Base-by-base conservation (phyloP, 2,888 invertebrate genomes). In the Amiota mariae region DNA sequence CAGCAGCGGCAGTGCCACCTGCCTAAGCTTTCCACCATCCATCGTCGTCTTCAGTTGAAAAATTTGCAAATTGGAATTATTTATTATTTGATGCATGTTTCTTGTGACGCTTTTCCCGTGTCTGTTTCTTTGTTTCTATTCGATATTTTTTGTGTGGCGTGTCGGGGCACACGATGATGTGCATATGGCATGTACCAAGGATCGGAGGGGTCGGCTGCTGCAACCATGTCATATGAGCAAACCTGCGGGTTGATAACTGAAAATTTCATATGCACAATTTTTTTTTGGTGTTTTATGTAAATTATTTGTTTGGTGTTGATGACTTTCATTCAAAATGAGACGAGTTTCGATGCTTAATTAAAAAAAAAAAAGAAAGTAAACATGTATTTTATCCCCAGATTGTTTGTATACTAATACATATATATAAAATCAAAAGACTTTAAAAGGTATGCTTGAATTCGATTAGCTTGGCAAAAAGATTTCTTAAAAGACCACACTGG, bases 41-140 rank as follows among this genome's bases (percentile, higher is more conserved):
- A 47, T 71, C 63, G 76, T 74, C 78, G 75, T 76, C 46, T 20
- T 70, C 46, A 36, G 24, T 24, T 82, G 79, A 78, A 82, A 79
- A 80, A 83, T 82, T 84, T 83, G 85, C 85, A 85, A 83, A 85
- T 83, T 83, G 83, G 76, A 81, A 84, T 80, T 82, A 75, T 77
- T 76, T 81, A 79, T 80, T 79, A 80, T 85, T 83, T 82, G 85
- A 83, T 84, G 83, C 78, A 79, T 82, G 85, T 81, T 85, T 81
- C 80, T 83, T 83, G 85, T 85, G 85, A 78, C 85, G 83, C 77
- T 80, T 84, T 73, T 75, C 68, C 47, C 54, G 56, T 57, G 72
- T 57, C 68, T 68, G 72, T 63, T 70, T 71, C 8, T 54, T 70
- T n/a, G 24, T 46, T 70, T 13, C 13, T 56, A 12, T 47, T 48